Percentiles rank a stretch among this genome's conserved stretches.
Conservation (phyloP, 2,888 invertebrate species). For the Metellina segmentata region DNA sequence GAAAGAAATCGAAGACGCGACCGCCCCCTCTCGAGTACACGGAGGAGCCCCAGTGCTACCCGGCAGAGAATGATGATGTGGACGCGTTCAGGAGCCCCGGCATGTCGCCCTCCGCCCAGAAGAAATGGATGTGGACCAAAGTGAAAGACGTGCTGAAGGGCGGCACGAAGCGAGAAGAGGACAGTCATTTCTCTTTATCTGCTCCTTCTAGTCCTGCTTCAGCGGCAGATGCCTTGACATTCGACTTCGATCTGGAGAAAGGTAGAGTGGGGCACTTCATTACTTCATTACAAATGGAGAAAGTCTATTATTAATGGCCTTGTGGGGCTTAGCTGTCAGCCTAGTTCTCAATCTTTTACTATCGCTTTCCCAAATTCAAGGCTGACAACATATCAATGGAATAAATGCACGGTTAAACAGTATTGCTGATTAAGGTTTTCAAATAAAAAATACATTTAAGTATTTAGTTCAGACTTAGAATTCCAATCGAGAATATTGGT, state of each 20-base stretch:
- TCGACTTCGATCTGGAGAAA: slow-evolving; percentile 66
- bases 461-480: no score
- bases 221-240: slow-evolving; percentile 48
- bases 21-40: slow-evolving; percentile 53
- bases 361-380: no score
- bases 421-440: no score
- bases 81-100: slow-evolving; percentile 69
- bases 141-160: slow-evolving; percentile 84
- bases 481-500: no score
- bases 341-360: no score
- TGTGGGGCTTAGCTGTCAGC: no score
- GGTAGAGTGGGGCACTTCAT: background rate
- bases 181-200: slow-evolving; percentile 38
- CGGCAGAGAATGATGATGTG: background rate
- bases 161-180: slow-evolving; percentile 41
- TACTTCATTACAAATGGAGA: background rate
- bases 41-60: background rate
- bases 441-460: no score
- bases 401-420: no score
- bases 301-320: no score
- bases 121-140: slow-evolving; percentile 87
- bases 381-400: no score
- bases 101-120: slow-evolving; percentile 81
- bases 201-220: slow-evolving; percentile 75
- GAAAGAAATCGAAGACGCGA: slow-evolving; percentile 67